Conservation (phyloP, 2,797 vertebrate genomes). For the Allobates femoralis region DNA sequence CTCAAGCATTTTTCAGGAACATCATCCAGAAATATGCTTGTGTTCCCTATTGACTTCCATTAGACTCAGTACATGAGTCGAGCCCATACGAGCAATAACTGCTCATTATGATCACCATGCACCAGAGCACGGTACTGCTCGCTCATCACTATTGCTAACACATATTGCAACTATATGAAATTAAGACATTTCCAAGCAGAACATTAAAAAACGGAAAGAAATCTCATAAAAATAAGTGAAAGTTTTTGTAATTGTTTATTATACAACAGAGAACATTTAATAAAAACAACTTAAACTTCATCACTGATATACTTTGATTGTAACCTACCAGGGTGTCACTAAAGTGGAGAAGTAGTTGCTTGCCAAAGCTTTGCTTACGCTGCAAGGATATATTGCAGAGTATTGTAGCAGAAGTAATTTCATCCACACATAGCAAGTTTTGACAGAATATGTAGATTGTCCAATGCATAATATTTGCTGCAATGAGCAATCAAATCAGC, state of each 20-base stretch:
- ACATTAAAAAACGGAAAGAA: background rate
- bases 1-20: too few relatives aligned
- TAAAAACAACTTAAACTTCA: background rate
- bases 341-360: background rate
- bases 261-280: background rate
- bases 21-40: too few relatives aligned
- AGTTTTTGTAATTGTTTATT: background rate
- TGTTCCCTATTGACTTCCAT: too few relatives aligned
- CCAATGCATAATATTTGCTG: conserved; percentile 62
- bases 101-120: too few relatives aligned
- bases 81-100: too few relatives aligned
- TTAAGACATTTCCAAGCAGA: too few relatives aligned
- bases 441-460: conserved; percentile 51
- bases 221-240: background rate
- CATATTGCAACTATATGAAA: too few relatives aligned
- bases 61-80: too few relatives aligned
- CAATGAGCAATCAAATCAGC: conserved; percentile 52
- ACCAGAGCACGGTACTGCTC: too few relatives aligned
- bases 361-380: background rate
- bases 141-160: too few relatives aligned
- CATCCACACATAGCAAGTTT: conserved; percentile 15
- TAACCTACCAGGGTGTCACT: background rate
- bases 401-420: conserved; percentile 39
- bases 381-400: conserved; percentile 11
- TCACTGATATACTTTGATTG: background rate